Base-by-base conservation (phyloP, 2,888 invertebrate species). In the Pyrrhosoma nymphula region DNA sequence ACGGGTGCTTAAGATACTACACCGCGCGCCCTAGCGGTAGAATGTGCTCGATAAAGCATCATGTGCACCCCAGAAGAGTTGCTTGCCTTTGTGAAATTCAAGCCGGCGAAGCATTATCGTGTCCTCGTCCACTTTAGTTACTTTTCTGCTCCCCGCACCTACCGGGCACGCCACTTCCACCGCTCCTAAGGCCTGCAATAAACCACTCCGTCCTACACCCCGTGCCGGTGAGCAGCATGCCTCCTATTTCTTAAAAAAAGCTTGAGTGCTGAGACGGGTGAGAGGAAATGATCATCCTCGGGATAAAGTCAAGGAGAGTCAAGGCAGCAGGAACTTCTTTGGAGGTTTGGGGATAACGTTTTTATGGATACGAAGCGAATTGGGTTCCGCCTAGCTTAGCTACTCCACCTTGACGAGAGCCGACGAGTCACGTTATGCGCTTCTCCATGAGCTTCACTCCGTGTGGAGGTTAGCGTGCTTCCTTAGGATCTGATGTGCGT, bases 51-150 rank as follows among this genome's bases (percentile, higher is more conserved):
- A 82, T 82, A 82, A 35, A 26, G 82, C 3, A 35, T 35, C 82
- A 82, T 82, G 82, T 82, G 82, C 26, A 20, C n/a, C 69, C 35
- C 16, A 14, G 30, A 35, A n/a, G 82, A 82, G 82, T 35, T 82
- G 82, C 82, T 82, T 82, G 82, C 82, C 82, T 82, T 82, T 82
- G 82, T 82, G 82, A 82, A 82, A 82, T 82, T 82, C 82, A 82
- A n/a, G 82, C 82, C 16, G 82, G 82, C 16, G 35, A 82, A 82
- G 82, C 82, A 82, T 82, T 82, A 82, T 82, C 69, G 69, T 35
- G 60, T 20, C 60, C 60, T 82, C 82, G 35, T 82, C 82, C 35
- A 35, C 82, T 82, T 82, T 82, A 35, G 82, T 35, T 82, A n/a
- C 82, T 82, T 82, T 26, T 69, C 26, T 69, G 47, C 8, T 47